Base-by-base conservation (phyloP, 2,888 invertebrate species). In the Zele albiditarsus region DNA sequence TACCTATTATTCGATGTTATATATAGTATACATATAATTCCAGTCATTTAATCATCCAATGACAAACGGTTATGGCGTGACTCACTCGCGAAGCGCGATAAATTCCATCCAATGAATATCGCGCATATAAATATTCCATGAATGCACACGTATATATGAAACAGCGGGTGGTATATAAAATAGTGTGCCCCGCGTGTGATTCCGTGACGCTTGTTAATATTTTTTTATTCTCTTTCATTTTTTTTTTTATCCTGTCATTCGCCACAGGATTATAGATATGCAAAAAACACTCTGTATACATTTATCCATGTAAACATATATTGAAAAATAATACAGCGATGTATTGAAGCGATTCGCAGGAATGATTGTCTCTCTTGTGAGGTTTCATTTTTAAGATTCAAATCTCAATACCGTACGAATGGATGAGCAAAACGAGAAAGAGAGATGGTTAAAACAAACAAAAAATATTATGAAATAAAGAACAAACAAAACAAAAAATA, bases 91-190 rank as follows among this genome's bases (percentile, higher is more conserved):
- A 75, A 75, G 62, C 71, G 62, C 71, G 71, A 71, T 75, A 71
- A 75, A 71, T 53, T 53, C 68, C 75, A 60, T 68, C 49, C 68
- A 60, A 71, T 53, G 71, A 75, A 75, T 53, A 53, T 71, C 75
- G 68, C 68, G 71, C 68, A 68, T 75, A 72, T 75, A 75, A 75
- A 75, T 53, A 53, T 75, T 75, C 68, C 31, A 57, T 62, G 42
- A 62, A 75, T 67, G 71, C 68, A 53, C 71, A 42, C n/a, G 49
- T 49, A 46, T 38, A 33, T 33, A 67, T 76, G 63, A 62, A 77
- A 77, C 80, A 79, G 79, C 80, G 77, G 80, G 80, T 78, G 80
- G 80, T 76, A 78, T 76, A 71, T 68, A 71, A 60, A 66, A 70
- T 63, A 38, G 62, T 60, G 70, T 58, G 27, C 38, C 58, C 74